These are phyloP conservation scores for Drosophila falleni DNA, from an alignment of 2,888 invertebrate species.

Conservation along the genomic window DNA sequence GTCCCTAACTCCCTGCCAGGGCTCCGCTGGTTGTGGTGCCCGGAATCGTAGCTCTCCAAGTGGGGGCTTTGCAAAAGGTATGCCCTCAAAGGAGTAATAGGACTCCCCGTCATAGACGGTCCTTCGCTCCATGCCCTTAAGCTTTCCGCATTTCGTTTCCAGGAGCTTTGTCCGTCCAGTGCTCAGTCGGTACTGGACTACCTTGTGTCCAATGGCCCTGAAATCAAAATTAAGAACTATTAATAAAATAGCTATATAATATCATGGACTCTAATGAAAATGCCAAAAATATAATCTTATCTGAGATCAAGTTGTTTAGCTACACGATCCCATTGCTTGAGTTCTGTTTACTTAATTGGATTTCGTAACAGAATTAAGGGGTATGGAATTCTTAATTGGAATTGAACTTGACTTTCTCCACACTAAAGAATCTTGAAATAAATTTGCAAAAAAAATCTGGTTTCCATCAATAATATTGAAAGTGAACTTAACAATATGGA, in stretches of 20 bases:
- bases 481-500: not conserved
- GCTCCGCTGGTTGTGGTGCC: slow-evolving; percentile 84
- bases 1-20: slow-evolving; percentile 85
- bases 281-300: not conserved
- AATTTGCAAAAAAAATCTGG: not conserved
- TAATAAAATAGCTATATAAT: not conserved
- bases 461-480: not conserved
- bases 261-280: no score
- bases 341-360: not conserved
- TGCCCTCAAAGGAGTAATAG: slow-evolving; percentile 82
- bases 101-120: slow-evolving; percentile 67
- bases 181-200: slow-evolving; percentile 68
- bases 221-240: not conserved
- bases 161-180: slow-evolving; percentile 73
- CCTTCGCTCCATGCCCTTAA: slow-evolving; percentile 76
- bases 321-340: not conserved
- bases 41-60: slow-evolving; percentile 81
- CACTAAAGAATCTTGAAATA: not conserved
- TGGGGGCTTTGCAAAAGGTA: slow-evolving; percentile 84
- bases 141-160: slow-evolving; percentile 74
- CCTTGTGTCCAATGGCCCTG: slow-evolving; percentile 72
- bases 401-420: slow-evolving; percentile 2
- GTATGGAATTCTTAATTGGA: slow-evolving; percentile 2
- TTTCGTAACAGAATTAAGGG: not conserved
- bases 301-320: not conserved